Base-by-base conservation (phyloP, 2,113 vertebrate genomes). In the Turdus rufiventris region DNA sequence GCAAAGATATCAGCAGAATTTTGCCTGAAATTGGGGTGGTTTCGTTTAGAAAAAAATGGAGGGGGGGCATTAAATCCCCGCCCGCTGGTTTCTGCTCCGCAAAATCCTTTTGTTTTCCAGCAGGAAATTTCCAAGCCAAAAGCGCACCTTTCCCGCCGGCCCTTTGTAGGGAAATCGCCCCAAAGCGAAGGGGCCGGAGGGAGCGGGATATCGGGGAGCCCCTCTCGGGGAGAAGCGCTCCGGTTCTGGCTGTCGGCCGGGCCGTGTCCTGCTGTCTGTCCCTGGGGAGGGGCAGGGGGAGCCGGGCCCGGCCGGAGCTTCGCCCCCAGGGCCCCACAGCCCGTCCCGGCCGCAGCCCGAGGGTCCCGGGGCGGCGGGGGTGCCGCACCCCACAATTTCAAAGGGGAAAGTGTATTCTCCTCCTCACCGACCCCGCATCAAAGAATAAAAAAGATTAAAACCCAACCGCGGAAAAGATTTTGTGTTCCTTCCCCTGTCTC, bases 51-150 rank as follows among this genome's bases (percentile, higher is more conserved):
- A 84, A 92, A 92, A 89, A 79, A 57, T 31, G n/a, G n/a, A 47
- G 85, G 61, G 58, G 54, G 68, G 14, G 7, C 6, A 58, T 67
- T 75, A 89, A 57, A 48, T 88, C 74, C 31, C 70, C 47, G 38
- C 61, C 84, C 48, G 89, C 21, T 36, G 21, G 5, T 57, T 84
- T 92, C 68, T 84, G 57, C 76, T 73, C 28, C 5, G 16, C 43
- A 77, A 92, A 95, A 80, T 60, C 84, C 94, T 94, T 96, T 96
- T 94, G 96, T 96, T 93, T 95, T 82, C 84, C 83, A 91, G 36
- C 65, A 89, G 87, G 87, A 96, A 94, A 96, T 92, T 78, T 92
- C 84, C 73, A 86, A 18, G 26, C 56, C 20, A 6, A 67, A 80
- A 76, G 54, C 23, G 45, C 94, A 89, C 75, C 72, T 82, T 34